Evolutionary conservation across 2,888 invertebrate species (phyloP), one percentile per base, ranked within the genome.

Genomic region (Operophtera brumata): DNA sequence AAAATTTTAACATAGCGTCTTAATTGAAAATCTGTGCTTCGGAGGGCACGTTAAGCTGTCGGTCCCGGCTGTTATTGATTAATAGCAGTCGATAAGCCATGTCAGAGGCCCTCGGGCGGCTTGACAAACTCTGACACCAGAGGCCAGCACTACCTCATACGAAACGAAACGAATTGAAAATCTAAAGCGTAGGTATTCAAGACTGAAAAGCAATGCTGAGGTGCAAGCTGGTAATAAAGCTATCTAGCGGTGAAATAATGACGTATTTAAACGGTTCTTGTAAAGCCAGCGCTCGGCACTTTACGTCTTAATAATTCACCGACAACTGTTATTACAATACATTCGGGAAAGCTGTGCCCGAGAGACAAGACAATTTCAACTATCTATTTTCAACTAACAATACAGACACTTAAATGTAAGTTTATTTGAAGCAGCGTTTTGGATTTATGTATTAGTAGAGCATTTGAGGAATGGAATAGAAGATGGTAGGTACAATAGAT

Each of bases 221-320:
- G 53, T 61, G 54, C 49, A 47, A 53, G 54, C 54, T 52, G 57
- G 66, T 62, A 70, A 70, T 72, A 68, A 70, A 69, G 59, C 60
- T 59, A 59, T 65, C 64, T 63, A 59, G 62, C 58, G 55, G 50
- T 64, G 55, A 70, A 67, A 64, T 69, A 67, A 71, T 71, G 65
- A 71, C 65, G 64, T 60, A 66, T 69, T 71, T 71, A 64, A 70
- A 70, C 61, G 59, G 57, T 59, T 59, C 68, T 59, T 67, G 69
- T 69, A 66, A 67, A 69, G 65, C 62, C 64, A 57, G 61, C 61
- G 59, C 61, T 68, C 60, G 61, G 66, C 65, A 70, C 62, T 71
- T 72, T 62, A 67, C 64, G 67, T 65, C 66, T 67, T 62, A 64
- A 69, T 74, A 70, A 68, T 71, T 70, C 65, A 64, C 59, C 60